These are phyloP conservation scores for Tragelaphus strepsiceros DNA, from an alignment of 2,113 vertebrate species.

Conservation along the genomic window DNA sequence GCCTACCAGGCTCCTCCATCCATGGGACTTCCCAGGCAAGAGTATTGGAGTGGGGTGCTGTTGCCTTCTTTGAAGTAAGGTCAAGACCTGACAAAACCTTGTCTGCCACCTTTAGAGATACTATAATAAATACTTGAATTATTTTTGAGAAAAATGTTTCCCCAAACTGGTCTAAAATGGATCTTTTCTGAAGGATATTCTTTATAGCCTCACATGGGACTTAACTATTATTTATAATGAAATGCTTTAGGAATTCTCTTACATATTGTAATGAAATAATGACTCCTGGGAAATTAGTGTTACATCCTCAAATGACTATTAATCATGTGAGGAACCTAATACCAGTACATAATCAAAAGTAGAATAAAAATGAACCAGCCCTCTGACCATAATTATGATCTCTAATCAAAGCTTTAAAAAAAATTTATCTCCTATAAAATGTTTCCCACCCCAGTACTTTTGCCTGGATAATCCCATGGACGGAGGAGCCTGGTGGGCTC, in stretches of 20 bases:
- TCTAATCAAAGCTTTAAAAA: neutral
- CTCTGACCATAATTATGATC: neutral
- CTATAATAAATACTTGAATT: neutral
- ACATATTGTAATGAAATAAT: constrained; percentile 24
- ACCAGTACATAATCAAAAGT: neutral
- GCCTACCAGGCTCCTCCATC: no score
- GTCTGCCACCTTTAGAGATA: neutral
- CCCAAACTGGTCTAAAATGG: neutral
- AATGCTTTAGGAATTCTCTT: neutral
- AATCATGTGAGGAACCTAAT: neutral
- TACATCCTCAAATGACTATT: neutral
- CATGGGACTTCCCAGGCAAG: no score
- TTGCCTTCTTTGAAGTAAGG: neutral
- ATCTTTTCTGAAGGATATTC: neutral
- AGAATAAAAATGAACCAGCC: neutral
- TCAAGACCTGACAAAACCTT: neutral
- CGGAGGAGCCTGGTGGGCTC: no score
- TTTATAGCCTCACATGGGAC: neutral
- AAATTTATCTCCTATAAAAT: neutral
- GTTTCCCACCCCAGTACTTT: no score
- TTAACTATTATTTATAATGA: constrained; percentile 9
- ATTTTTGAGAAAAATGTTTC: neutral
- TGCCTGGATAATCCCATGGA: no score
- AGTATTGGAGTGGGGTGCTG: rapidly evolving
- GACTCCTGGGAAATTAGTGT: neutral